Base-by-base conservation (phyloP, 2,888 invertebrate species). In the Drosophila melanosoma region DNA sequence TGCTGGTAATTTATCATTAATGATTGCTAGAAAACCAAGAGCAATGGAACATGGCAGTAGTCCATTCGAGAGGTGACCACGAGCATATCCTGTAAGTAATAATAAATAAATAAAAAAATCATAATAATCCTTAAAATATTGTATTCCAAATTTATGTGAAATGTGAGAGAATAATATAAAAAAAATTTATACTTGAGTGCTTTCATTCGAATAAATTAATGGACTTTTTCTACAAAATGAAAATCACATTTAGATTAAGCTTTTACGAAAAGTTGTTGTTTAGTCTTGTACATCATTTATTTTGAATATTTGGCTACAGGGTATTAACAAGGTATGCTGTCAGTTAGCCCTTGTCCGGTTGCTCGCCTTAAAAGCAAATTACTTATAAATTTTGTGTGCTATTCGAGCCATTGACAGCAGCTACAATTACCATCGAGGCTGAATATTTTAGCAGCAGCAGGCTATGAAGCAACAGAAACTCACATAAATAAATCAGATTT, bases 401-500 rank as follows among this genome's bases (percentile, higher is more conserved):
- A 87, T 83, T 67, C 83, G 90, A 86, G 73, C 75, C 86, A 85
- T 74, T 85, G 86, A 81, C 88, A 89, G 86, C 72, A 59, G 69
- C 86, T 85, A 76, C 81, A 85, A 81, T 87, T 87, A 87, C 89
- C 76, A 56, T 33, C 45, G 45, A 56, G 48, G 45, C 68, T 58
- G 56, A 26, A 79, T 57, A 75, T 67, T 62, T 71, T 68, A 63
- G 45, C 45, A 64, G 45, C 45, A 64, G 49, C 66, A 35, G 62
- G 60, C 64, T 52, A 54, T 62, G 59, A 48, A 58, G 33, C 45
- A 74, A 70, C 68, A 74, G 64, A 74, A 74, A 64, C 66, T 71
- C 66, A 76, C 84, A 91, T 83, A 89, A 87, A 91, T 90, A 92
- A 92, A 92, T 91, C 90, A 91, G 82, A 88, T 81, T 62, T 62